Conservation (phyloP, 2,888 invertebrate species). For the Caenorhabditis sp. region DNA sequence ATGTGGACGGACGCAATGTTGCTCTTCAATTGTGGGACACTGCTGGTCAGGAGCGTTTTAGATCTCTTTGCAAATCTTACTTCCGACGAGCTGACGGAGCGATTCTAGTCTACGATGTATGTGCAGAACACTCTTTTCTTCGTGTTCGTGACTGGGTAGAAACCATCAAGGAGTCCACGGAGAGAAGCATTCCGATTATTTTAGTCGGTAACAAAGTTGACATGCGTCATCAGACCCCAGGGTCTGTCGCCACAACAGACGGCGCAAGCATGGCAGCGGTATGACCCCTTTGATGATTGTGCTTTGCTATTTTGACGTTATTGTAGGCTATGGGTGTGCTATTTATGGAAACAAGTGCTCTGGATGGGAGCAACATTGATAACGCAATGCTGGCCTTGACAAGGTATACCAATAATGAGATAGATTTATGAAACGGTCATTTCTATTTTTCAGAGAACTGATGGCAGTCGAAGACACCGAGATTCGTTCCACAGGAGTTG, state of each 20-base stretch:
- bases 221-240: slow-evolving; percentile 83
- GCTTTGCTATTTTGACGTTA: neutral
- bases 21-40: slow-evolving; percentile 87
- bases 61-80: slow-evolving; percentile 87
- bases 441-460: slow-evolving; percentile 70
- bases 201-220: slow-evolving; percentile 87
- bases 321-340: slow-evolving; percentile 75
- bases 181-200: slow-evolving; percentile 86
- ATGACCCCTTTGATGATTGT: slow-evolving; percentile 26
- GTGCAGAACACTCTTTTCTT: slow-evolving; percentile 86
- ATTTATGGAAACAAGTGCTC: slow-evolving; percentile 80
- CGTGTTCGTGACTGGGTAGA: slow-evolving; percentile 87
- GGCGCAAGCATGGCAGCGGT: slow-evolving; percentile 75
- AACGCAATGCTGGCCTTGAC: slow-evolving; percentile 75
- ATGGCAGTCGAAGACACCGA: slow-evolving; percentile 79
- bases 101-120: slow-evolving; percentile 86
- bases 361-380: slow-evolving; percentile 79
- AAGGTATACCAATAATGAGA: slow-evolving; percentile 61
- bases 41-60: slow-evolving; percentile 86
- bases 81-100: slow-evolving; percentile 87
- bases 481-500: slow-evolving; percentile 73
- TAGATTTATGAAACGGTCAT: neutral
- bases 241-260: slow-evolving; percentile 64
- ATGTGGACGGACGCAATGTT: slow-evolving; percentile 85
- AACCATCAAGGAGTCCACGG: slow-evolving; percentile 86